These are phyloP conservation scores for Heliothis peltigera DNA, from an alignment of 2,888 invertebrate species.

Conservation along the genomic window DNA sequence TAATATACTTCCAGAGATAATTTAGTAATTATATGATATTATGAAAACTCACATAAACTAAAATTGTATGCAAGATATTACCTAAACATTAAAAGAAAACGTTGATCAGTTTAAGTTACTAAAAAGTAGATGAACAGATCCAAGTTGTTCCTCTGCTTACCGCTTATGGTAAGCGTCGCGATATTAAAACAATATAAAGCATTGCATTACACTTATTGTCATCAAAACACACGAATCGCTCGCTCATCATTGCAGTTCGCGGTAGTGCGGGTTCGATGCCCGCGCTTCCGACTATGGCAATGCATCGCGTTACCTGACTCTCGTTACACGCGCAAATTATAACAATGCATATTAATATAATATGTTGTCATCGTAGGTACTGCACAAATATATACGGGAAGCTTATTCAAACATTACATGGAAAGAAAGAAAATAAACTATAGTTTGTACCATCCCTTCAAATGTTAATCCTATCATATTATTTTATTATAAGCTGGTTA, in stretches of 20 bases:
- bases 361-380: slow-evolving; percentile 28
- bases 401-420: not conserved
- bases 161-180: slow-evolving; percentile 36
- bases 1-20: too few species aligned
- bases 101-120: too few species aligned
- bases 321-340: slow-evolving; percentile 57
- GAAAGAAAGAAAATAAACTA: slow-evolving; percentile 9
- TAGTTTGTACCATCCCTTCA: not conserved
- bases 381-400: not conserved
- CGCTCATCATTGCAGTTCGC: slow-evolving; percentile 68
- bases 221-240: slow-evolving; percentile 62
- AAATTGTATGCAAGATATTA: too few species aligned
- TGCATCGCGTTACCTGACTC: slow-evolving; percentile 60
- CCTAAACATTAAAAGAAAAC: too few species aligned
- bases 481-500: not conserved
- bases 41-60: too few species aligned
- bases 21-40: too few species aligned
- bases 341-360: slow-evolving; percentile 48
- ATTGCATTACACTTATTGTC: slow-evolving; percentile 53
- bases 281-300: slow-evolving; percentile 81
- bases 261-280: slow-evolving; percentile 78
- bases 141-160: slow-evolving; percentile 2
- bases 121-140: not conserved
- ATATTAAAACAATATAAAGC: slow-evolving; percentile 49
- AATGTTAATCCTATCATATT: not conserved